Base-by-base conservation (phyloP, 53 echinoderm and acorn worm species). In the Henricia sp. region DNA sequence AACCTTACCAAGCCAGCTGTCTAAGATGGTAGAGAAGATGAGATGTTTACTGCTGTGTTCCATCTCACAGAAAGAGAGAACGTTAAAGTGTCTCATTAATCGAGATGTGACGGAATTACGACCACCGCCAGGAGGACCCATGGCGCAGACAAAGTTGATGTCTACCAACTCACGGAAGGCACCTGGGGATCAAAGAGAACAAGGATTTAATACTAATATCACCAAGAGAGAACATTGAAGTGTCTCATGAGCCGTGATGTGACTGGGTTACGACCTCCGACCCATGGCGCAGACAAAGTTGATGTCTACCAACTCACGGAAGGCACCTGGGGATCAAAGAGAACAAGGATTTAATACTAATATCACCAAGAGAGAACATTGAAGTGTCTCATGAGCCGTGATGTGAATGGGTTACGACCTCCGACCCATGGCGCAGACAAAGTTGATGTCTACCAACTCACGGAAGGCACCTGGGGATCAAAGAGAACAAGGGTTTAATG, bases 91-190 rank as follows among this genome's bases (percentile, higher is more conserved):
- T 34, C 97, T 64, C 88, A 88, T 92, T 2, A 97, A 80, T 26
- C 97, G 71, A 23, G 76, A 50, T 6, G 97, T 94, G 67, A 94
- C 87, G 4, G 97, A 86, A 50, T 97, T 97, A 90, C 97, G 97
- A 19, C 97, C 97, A 2, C 97, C 96, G 40, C 96, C 96, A 3
- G 97, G 97, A 34, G 97, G 97, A 6, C 97, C 97, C 97, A 97
- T 97, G 38, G 97, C 97, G 21, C 97, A 97, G 14, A 89, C 87
- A 64, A 97, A 97, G 42, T 88, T 94, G 37, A 97, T 94, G 88
- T 97, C 97, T 51, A 97, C 97, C 52, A 97, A 71, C 88, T 94
- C 94, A 60, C 94, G 89, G 89, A 97, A 97, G 25, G 94, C 97
- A 90, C 97, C 97, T 96, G 78, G 20, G 46, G 16, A 25, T 50